Conservation (phyloP, 2,113 vertebrate genomes). For the Lepidothrix coronata region DNA sequence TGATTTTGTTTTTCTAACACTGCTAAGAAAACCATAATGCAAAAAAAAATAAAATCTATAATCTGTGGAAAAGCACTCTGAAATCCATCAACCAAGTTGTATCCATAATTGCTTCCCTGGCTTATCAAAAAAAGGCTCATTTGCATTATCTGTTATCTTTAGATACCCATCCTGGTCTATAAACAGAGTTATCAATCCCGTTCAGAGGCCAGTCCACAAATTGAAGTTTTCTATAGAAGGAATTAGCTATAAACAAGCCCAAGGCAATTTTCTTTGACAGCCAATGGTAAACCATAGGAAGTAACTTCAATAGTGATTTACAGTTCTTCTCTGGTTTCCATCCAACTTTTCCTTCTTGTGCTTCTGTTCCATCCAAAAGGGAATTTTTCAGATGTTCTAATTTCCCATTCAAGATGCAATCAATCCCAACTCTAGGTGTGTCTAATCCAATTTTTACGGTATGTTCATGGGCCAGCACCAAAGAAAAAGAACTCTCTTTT, state of each 20-base stretch:
- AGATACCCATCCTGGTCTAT: constrained; percentile 56
- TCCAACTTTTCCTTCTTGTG: constrained; percentile 72
- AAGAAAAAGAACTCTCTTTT: constrained; percentile 48
- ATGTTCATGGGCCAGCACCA: constrained; percentile 51
- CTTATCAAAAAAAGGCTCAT: constrained; percentile 64
- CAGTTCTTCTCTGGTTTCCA: constrained; percentile 75
- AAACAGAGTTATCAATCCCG: constrained; percentile 73
- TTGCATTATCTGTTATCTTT: constrained; percentile 72
- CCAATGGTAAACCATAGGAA: constrained; percentile 69
- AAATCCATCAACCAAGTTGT: constrained; percentile 49
- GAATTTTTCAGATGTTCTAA: constrained; percentile 74
- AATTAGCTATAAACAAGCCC: constrained; percentile 72
- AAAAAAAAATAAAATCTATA: constrained; percentile 37
- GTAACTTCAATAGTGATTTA: constrained; percentile 73
- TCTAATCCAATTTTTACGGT: constrained; percentile 70
- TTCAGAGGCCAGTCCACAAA: constrained; percentile 70
- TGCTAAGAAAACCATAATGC: constrained; percentile 26
- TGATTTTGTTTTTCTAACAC: constrained; percentile 54
- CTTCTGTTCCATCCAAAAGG: constrained; percentile 63
- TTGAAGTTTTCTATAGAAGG: constrained; percentile 69
- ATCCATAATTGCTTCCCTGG: constrained; percentile 54
- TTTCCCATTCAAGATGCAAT: constrained; percentile 76
- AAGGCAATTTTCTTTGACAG: constrained; percentile 72
- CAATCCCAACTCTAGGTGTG: constrained; percentile 68
- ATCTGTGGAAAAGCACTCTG: constrained; percentile 19